Evolutionary conservation across 2,797 vertebrate species (phyloP).

Genomic region (Muraenolepis orangiensis): DNA sequence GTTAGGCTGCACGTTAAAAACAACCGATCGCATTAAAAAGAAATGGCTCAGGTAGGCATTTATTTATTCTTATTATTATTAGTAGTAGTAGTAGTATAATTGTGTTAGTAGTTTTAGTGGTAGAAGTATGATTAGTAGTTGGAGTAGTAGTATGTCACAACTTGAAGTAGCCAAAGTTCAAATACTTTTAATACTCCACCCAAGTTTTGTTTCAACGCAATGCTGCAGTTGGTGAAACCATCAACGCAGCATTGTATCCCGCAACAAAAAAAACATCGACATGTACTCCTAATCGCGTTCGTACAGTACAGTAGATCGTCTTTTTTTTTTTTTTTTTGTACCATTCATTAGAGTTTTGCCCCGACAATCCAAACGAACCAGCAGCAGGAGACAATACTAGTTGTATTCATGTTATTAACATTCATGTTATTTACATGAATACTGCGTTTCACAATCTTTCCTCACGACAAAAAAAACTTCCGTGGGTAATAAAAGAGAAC

Average conservation of each 20-base stretch:
- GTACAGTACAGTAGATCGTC: neutral
- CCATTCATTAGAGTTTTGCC: neutral
- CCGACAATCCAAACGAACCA: neutral
- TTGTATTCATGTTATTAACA: neutral
- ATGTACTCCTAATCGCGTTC: neutral
- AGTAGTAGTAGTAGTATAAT: neutral
- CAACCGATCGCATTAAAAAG: slow-evolving; percentile 21
- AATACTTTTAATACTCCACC: neutral
- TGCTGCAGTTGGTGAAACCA: no score
- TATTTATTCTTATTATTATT: neutral
- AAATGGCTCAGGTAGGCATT: slow-evolving; percentile 71
- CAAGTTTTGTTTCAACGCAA: neutral
- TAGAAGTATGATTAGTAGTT: neutral
- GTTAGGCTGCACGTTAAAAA: slow-evolving; percentile 18
- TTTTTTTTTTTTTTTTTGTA: neutral
- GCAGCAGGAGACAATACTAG: neutral
- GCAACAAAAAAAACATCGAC: no score
- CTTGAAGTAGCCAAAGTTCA: neutral
- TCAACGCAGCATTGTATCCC: neutral
- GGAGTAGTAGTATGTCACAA: neutral
- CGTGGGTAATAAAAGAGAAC: no score
- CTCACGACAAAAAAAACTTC: neutral
- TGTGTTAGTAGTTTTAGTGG: neutral
- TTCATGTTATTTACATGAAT: neutral
- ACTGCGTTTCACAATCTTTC: neutral